Evolutionary conservation across 1,140 invertebrate genomes (phyloP), one percentile per base, ranked within the genome.

Genomic region (Amyelois transitella): DNA sequence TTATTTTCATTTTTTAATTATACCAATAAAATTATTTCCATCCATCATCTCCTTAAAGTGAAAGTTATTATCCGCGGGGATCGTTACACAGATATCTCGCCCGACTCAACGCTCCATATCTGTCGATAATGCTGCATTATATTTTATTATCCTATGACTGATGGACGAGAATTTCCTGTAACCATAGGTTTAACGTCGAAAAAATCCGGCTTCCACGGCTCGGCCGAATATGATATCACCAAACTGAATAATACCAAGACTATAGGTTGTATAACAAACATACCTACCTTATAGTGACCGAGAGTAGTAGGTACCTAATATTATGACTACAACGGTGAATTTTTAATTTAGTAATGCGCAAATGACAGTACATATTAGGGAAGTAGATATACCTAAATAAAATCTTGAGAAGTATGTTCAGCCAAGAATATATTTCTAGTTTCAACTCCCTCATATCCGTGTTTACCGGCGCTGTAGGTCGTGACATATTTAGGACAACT

Each of bases 401-500:
- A n/a, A n/a, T n/a, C n/a, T n/a, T n/a, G n/a, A n/a, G n/a, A n/a
- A n/a, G n/a, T n/a, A n/a, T n/a, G n/a, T n/a, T n/a, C n/a, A n/a
- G n/a, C n/a, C 12, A 32, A 10, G 17, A 8, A 38, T 38, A 14
- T 38, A 38, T 38, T 38, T 38, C 12, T 28, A 28, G 25, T 10
- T 28, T 3, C n/a, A 28, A 38, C n/a, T n/a, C n/a, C 8, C n/a
- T 14, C 17, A 14, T 38, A 14, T 38, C 32, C n/a, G 0, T 2
- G 12, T 14, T 38, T 38, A 38, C n/a, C 32, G 25, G 22, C 22
- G 22, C 22, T 24, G 22, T 6, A 10, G 25, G 25, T 18, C 19
- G 12, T 55, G 61, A 62, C 63, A 66, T 55, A 64, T 69, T 56
- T 55, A 47, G 56, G 53, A 54, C 44, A 56, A 53, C 57, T 58